Evolutionary conservation across 2,888 invertebrate species (phyloP).

Genomic region (Conomelus anceps): DNA sequence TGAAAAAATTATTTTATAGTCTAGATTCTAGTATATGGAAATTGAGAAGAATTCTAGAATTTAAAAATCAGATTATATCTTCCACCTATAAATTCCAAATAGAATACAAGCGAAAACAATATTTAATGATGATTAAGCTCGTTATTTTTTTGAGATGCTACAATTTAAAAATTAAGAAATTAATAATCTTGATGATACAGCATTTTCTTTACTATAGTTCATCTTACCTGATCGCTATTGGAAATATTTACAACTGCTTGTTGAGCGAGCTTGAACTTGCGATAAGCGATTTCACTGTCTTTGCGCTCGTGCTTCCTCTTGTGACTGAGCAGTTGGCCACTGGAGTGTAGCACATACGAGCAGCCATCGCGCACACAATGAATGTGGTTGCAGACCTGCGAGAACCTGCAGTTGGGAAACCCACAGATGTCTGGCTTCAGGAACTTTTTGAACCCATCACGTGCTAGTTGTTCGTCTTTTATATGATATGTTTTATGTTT

Average conservation of each 20-base stretch:
- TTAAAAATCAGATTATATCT: too few relatives aligned
- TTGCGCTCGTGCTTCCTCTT: conserved; percentile 95
- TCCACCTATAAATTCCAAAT: too few relatives aligned
- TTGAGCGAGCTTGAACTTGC: conserved; percentile 61
- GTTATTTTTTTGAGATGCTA: too few relatives aligned
- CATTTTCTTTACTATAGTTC: neutral
- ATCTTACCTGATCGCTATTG: conserved; percentile 35
- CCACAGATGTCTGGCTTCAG: conserved; percentile 94
- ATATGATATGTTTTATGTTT: conserved; percentile 98
- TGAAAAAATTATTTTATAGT: too few relatives aligned
- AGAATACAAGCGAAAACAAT: too few relatives aligned
- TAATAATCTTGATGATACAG: too few relatives aligned
- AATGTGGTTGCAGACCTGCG: conserved; percentile 93
- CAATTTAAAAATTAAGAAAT: too few relatives aligned
- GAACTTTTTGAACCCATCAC: conserved; percentile 97
- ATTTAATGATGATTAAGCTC: too few relatives aligned
- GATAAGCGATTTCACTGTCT: conserved; percentile 82
- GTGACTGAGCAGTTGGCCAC: conserved; percentile 93
- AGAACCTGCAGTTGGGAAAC: conserved; percentile 87
- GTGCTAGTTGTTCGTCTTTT: conserved; percentile 89
- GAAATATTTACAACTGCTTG: conserved; percentile 36
- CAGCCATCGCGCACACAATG: conserved; percentile 95
- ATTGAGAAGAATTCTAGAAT: too few relatives aligned
- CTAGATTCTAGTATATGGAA: too few relatives aligned
- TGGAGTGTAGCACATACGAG: conserved; percentile 92